Base-by-base conservation (phyloP, 2,888 invertebrate genomes). In the Coecobrya sp. region DNA sequence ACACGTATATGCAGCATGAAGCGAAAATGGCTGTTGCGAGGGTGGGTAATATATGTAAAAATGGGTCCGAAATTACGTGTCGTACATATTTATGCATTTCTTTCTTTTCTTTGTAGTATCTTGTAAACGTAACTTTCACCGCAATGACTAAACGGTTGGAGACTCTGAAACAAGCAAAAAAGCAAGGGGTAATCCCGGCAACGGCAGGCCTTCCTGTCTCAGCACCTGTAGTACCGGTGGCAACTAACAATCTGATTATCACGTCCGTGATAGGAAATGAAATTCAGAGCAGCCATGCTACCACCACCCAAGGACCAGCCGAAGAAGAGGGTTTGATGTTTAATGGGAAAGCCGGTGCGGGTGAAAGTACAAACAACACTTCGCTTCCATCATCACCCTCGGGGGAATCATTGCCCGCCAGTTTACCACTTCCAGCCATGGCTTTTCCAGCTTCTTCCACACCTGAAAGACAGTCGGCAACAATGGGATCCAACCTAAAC, bases 11-110 rank as follows among this genome's bases (percentile, higher is more conserved):
- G 65, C 91, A 91, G 62, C 86, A 59, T 16, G 79, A 55, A 52
- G 91, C 82, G 4, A 91, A 91, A 91, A n/a, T 91, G 5, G 86
- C 82, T 0, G 86, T 91, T 11, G 91, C 91, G n/a, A 76, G 49
- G 87, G 91, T 91, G 2, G 3, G 70, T 42, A 11, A 49, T n/a
- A n/a, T 25, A 36, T 7, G 3, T 36, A 0, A 11, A 68, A 45
- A 36, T 2, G 3, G 36, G 7, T 7, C 36, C 36, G 36, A 4
- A 36, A 36, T 7, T 36, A 36, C 7, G 36, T 7, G 36, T 36
- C 2, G 7, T 7, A 5, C 19, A 68, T 52, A 4, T 52, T 2
- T 73, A 73, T 19, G 11, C 22, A 65, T 68, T 13, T 0, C 36
- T 76, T 62, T 65, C 22, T 49, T 13, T 59, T 27, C 27, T 79